Percentiles rank a stretch among this genome's conserved stretches.
Conservation (phyloP, 2,113 vertebrate species). For the Takifugu flavidus region DNA sequence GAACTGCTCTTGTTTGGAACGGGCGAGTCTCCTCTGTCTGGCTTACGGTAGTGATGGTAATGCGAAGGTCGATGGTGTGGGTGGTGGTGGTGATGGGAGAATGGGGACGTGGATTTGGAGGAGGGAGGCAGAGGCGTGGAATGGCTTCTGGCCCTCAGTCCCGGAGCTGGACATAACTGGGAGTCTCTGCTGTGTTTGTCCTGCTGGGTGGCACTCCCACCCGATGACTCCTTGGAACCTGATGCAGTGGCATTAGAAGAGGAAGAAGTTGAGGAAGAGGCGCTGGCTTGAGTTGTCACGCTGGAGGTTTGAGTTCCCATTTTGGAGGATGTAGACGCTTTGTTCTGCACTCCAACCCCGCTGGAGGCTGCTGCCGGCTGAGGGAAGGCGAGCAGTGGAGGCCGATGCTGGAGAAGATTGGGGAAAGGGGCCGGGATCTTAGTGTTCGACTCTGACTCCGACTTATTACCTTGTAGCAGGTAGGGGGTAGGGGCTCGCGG, state of each 20-base stretch:
- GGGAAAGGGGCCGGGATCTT: conserved; percentile 91
- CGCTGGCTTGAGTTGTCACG: conserved; percentile 73
- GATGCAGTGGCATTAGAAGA: conserved; percentile 64
- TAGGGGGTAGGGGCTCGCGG: conserved; percentile 78
- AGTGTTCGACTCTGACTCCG: conserved; percentile 68
- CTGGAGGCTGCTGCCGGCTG: conserved; percentile 79
- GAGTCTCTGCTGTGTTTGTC: conserved; percentile 75
- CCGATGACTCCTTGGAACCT: conserved; percentile 70
- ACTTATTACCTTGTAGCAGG: conserved; percentile 71
- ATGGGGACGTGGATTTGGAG: conserved; percentile 81
- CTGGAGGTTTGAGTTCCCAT: conserved; percentile 72
- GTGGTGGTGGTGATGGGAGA: conserved; percentile 84
- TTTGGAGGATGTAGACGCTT: conserved; percentile 63
- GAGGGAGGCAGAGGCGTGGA: conserved; percentile 89
- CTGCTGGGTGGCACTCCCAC: conserved; percentile 51
- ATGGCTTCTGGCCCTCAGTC: conserved; percentile 86
- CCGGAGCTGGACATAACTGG: conserved; percentile 72
- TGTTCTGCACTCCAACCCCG: conserved; percentile 71
- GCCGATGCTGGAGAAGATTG: conserved; percentile 88
- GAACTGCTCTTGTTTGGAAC: conserved; percentile 77
- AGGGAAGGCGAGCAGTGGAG: conserved; percentile 86
- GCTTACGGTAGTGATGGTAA: conserved; percentile 81
- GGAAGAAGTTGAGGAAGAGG: conserved; percentile 71
- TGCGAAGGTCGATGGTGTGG: conserved; percentile 80
- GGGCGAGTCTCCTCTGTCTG: conserved; percentile 77